Evolutionary conservation across 2,797 vertebrate species (phyloP), one percentile per base, ranked within the genome.

Genomic region (Lepilemur septentrionalis): DNA sequence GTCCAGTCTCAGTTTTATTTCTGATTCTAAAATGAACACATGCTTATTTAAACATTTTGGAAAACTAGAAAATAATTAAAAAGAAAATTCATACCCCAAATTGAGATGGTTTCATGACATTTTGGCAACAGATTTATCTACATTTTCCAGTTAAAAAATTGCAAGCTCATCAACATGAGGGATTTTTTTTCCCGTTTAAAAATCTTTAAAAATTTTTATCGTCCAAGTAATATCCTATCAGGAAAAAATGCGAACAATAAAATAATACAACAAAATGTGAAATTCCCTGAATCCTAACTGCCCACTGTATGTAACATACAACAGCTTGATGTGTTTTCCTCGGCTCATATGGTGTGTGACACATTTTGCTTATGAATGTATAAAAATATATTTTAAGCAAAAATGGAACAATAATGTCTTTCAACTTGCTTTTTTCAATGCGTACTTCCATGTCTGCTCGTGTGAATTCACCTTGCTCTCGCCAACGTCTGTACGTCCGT

Each of bases 11-110:
- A n/a, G 17, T 17, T 81, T 38, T 23, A 20, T 84, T 69, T 69
- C 30, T 88, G 61, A 76, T 52, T 89, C 83, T 61, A 65, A 92
- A 83, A 72, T 59, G 55, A 65, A 67, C 72, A 55, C 30, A 52
- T 43, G 9, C 30, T 28, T 70, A 70, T 87, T 84, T 92, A 84
- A 79, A 80, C 35, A 57, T 50, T 92, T 86, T 84, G 65, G 32
- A 83, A 94, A 89, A 50, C 61, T 67, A 94, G 93, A 93, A 91
- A 78, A 79, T 43, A 92, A 48, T 80, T 84, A 15, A 90, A 76
- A 43, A 30, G 30, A 78, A 86, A 91, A 79, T 41, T 48, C 70
- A 84, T 75, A n/a, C 35, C 46, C 32, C 41, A 10, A 89, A 75
- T 35, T 59, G 52, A 50, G 17, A 46, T 1, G 7, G 18, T 86